phyloP scores from a whole-genome alignment of 1,140 invertebrate species.

The Hermetia illucens region DNA sequence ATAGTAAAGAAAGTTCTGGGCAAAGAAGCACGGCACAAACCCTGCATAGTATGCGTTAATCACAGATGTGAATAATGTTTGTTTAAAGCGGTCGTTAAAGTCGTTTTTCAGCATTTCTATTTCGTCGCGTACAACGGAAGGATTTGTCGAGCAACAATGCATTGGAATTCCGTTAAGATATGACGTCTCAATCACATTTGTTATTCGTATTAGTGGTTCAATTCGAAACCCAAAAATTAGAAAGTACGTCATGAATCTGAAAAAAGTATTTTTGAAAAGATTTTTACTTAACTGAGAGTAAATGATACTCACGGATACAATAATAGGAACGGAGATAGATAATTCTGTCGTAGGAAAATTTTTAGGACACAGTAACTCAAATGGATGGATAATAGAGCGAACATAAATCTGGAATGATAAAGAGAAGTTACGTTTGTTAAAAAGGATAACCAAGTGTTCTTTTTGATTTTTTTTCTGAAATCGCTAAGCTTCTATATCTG shows the following conservation, averaged over 20 bases:
- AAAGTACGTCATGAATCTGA: constrained; percentile 57
- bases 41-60: constrained; percentile 82
- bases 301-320: constrained; percentile 73
- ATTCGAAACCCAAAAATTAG: constrained; percentile 66
- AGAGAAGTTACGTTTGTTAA: too few species aligned
- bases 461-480: too few species aligned
- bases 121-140: constrained; percentile 62
- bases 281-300: background rate
- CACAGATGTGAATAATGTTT: constrained; percentile 79
- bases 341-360: constrained; percentile 16
- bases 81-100: constrained; percentile 78
- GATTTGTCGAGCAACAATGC: constrained; percentile 56
- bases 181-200: constrained; percentile 26
- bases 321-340: constrained; percentile 32
- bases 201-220: constrained; percentile 52
- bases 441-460: too few species aligned
- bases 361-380: constrained; percentile 44
- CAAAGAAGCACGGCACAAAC: constrained; percentile 81
- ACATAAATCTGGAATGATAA: background rate
- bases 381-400: constrained; percentile 2
- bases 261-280: background rate
- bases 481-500: too few species aligned
- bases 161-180: constrained; percentile 35
- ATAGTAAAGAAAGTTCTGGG: constrained; percentile 69
- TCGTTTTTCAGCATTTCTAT: constrained; percentile 70